Base-by-base conservation (phyloP, 2,888 invertebrate species). In the Frankliniella fusca region DNA sequence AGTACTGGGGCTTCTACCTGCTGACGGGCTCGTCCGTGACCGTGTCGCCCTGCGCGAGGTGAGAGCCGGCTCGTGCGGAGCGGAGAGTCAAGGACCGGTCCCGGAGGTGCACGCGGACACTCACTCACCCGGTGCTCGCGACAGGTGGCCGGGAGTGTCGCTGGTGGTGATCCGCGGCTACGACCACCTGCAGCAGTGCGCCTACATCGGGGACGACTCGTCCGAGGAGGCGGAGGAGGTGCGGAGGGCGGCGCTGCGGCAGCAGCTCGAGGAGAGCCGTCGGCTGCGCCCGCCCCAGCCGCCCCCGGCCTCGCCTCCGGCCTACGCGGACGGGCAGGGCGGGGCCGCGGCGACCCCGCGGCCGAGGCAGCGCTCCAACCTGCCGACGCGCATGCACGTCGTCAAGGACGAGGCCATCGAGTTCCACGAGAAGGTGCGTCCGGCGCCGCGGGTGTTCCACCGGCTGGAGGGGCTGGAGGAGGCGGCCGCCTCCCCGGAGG, bases 1-100 rank as follows among this genome's bases (percentile, higher is more conserved):
- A 94, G 86, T 94, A 94, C 87, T 94, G 94, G 94, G 94, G 94
- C 1, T 95, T 94, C 87, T 94, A 94, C 86, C 88, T 95, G 79
- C 89, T 94, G 28, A 91, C 91, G 84, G 94, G 94, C 0, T 94
- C 94, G 3, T 90, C 91, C 0, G 93, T 94, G 10, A 93, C 93
- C 0, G 92, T 95, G 0, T 93, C 93, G 0, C 91, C 94, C 81
- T 95, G 95, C 87, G 93, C 93, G 94, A 88, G 85, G 85, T 76
- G 38, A 70, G 82, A 28, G 8, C 23, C 20, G 3, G 3, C 20
- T 8, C 61, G n/a, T n/a, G 3, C 70, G 3, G 20, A n/a, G n/a
- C n/a, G n/a, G n/a, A n/a, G n/a, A n/a, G n/a, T n/a, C n/a, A n/a
- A n/a, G n/a, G n/a, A n/a, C n/a, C n/a, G 20, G 3, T n/a, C 20